phyloP scores from a whole-genome alignment of 2,797 vertebrate species.

The Trachurus trachurus region DNA sequence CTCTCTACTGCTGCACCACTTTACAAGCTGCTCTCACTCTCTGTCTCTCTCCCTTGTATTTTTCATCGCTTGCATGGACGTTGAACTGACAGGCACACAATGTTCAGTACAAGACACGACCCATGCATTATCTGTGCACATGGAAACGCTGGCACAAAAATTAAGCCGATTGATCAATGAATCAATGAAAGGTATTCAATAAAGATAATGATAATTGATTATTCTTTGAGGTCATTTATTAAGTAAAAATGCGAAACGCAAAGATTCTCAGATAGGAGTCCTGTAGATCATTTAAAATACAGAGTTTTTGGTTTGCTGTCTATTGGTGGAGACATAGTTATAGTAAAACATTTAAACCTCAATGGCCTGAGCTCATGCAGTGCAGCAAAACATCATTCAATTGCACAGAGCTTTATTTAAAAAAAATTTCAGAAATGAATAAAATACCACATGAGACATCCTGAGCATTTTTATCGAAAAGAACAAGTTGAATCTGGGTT shows the following conservation, averaged over 20 bases:
- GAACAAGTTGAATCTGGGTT: neutral
- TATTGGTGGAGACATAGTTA: neutral
- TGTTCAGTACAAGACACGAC: neutral
- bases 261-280: no score
- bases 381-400: neutral
- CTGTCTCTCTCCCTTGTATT: conserved; percentile 2
- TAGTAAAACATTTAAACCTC: neutral
- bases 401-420: neutral
- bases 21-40: neutral
- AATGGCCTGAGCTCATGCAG: neutral
- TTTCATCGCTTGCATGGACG: neutral
- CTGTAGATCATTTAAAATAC: neutral
- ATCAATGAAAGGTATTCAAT: neutral
- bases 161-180: neutral
- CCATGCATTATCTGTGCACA: neutral
- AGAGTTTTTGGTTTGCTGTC: neutral
- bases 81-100: neutral
- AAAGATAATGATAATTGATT: neutral
- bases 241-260: neutral
- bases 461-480: neutral
- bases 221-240: neutral
- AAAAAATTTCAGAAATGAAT: neutral
- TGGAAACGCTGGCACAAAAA: neutral
- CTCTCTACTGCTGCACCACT: conserved; percentile 18
- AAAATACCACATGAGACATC: neutral